phyloP scores from a whole-genome alignment of 1,140 invertebrate genomes.

The Zaprionus camerounensis region DNA sequence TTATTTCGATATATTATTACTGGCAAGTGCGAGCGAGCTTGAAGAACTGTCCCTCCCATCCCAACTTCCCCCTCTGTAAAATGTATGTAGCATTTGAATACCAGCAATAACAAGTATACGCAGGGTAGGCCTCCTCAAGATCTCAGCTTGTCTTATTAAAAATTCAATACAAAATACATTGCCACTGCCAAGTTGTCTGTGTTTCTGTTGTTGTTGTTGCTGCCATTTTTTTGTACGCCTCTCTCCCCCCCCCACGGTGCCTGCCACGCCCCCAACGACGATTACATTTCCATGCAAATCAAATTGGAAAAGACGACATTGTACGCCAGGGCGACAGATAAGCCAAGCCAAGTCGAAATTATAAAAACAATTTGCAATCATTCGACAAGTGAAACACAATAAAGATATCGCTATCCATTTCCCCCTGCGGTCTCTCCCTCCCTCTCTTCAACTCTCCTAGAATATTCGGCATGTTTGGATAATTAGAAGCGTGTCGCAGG shows the following conservation, averaged over 20 bases:
- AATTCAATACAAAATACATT: conserved; percentile 81
- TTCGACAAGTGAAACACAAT: conserved; percentile 22
- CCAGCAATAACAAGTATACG: conserved; percentile 35
- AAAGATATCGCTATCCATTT: not conserved
- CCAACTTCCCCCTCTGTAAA: too few species aligned
- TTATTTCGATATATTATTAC: conserved; percentile 16
- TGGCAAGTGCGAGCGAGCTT: not conserved
- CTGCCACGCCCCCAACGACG: conserved; percentile 32
- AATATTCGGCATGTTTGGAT: conserved; percentile 29
- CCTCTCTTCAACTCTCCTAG: not conserved
- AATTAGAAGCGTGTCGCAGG: conserved; percentile 43
- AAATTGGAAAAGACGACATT: conserved; percentile 67
- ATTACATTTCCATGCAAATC: conserved; percentile 82
- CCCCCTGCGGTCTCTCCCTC: not conserved
- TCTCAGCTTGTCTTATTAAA: conserved; percentile 68
- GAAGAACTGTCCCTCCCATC: not conserved
- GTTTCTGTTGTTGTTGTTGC: conserved; percentile 45
- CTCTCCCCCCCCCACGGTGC: not conserved
- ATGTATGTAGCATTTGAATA: conserved; percentile 37
- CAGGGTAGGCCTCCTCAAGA: conserved; percentile 26
- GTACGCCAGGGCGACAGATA: conserved; percentile 31
- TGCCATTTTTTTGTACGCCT: not conserved
- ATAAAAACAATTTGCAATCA: conserved; percentile 75
- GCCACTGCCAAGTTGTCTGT: conserved; percentile 24
- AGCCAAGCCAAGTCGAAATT: conserved; percentile 55